Base-by-base conservation (phyloP, 2,888 invertebrate species). In the Lumbricus terrestris region DNA sequence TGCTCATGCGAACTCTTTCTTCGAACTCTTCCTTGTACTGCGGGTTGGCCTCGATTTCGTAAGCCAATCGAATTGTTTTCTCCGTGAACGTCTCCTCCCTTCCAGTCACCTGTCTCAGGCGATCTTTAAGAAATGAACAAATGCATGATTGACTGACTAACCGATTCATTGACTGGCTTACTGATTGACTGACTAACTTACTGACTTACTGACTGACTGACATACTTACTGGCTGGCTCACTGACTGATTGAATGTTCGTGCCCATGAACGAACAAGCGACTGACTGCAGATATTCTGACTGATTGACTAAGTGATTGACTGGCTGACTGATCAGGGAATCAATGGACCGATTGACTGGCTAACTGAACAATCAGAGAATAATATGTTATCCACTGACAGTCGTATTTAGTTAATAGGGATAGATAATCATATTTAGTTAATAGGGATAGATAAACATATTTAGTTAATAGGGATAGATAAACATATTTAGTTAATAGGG, bases 31-130 rank as follows among this genome's bases (percentile, higher is more conserved):
- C 35, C 23, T 89, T 89, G 4, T 1, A 69, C 13, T 29, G 20
- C 23, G 89, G 89, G n/a, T 69, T 69, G 23, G 42, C 15, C 35
- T 89, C 89, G 37, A 89, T 89, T 6, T 37, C 69, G 37, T 89
- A 54, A 69, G 89, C 89, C 89, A 89, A 11, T 33, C 89, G 42
- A 16, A 89, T 33, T 33, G 54, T 23, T 47, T 89, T 89, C 69
- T 47, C 47, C 69, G 11, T 35, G 42, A 69, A 89, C 20, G 47
- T 69, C 89, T 89, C 89, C 34, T 69, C 23, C 37, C 54, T 85
- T 85, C 85, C 85, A 33, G 85, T 35, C 35, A 85, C 37, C 29
- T 11, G 29, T 6, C 1, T 69, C 69, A 69, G n/a, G n/a, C n/a
- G 69, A 69, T 8, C 69, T 69, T 69, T n/a, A 69, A 3, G n/a